Base-by-base conservation (phyloP, 1,140 invertebrate genomes). In the Drosophila repleta region DNA sequence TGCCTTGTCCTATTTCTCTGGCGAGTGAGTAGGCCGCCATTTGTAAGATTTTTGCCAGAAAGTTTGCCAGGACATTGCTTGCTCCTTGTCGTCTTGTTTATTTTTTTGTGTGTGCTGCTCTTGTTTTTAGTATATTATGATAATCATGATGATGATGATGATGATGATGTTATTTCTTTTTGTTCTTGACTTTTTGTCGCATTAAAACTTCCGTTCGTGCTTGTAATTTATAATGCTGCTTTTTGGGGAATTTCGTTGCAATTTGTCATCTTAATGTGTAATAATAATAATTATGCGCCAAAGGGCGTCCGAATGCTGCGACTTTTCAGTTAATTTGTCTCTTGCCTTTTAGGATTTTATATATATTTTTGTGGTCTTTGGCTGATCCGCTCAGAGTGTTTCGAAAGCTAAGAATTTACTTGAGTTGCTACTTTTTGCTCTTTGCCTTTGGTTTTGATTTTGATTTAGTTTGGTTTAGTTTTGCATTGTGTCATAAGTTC, bases 151-250 rank as follows among this genome's bases (percentile, higher is more conserved):
- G 32, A 11, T 35, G 32, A 69, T 63, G 49, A 57, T 70, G 46
- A 21, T 37, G 53, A 29, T 55, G 51, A 17, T 51, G 39, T 4
- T 55, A 43, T 61, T 68, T 63, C 60, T 66, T 88, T 82, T 82
- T 76, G 72, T 67, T 74, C 79, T 87, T 88, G 72, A 79, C 84
- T 79, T 88, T 88, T 87, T 88, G 79, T 79, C 83, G 83, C 83
- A 88, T 79, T 88, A 88, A 83, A 88, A 88, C 83, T 88, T 88
- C 83, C 83, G 83, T 57, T 84, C 51, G 68, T 83, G 79, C 79
- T 88, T 83, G 73, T 88, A 88, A 88, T 88, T 88, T 88, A 88
- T 88, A 89, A 76, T 88, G 65, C 70, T 79, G 79, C 56, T 78
- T 76, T 88, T 87, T 70, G 70, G 72, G 72, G 66, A 79, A 79